phyloP scores from a whole-genome alignment of 2,888 invertebrate genomes.

The Oegoconia quadripuncta region DNA sequence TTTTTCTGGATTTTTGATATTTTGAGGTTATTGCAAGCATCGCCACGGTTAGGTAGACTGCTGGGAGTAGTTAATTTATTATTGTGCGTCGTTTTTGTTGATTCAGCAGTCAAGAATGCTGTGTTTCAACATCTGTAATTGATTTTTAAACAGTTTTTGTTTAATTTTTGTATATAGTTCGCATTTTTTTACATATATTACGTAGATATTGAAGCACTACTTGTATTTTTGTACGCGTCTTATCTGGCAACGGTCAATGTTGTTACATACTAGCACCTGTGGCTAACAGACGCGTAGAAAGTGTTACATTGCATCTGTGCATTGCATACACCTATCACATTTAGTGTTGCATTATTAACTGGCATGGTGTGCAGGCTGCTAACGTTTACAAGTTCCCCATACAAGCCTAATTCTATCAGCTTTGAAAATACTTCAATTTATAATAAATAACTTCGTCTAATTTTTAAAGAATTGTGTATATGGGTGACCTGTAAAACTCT shows the following conservation, averaged over 20 bases:
- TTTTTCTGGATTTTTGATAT: too few species aligned
- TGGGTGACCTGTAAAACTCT: too few species aligned
- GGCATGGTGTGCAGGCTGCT: constrained; percentile 32
- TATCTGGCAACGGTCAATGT: background rate
- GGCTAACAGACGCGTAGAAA: constrained; percentile 3
- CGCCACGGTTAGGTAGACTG: too few species aligned
- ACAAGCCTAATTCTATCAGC: constrained; percentile 3
- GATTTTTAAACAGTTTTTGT: too few species aligned
- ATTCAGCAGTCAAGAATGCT: too few species aligned
- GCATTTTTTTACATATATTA: too few species aligned
- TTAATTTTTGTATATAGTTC: too few species aligned
- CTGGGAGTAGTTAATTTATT: too few species aligned
- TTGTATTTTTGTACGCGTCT: background rate
- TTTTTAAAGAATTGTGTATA: too few species aligned
- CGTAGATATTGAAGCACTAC: background rate
- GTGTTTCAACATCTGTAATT: too few species aligned
- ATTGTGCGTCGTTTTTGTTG: too few species aligned
- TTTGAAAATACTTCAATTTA: constrained; percentile 16
- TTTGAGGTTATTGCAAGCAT: too few species aligned
- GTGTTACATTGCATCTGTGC: constrained; percentile 19
- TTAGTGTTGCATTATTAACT: constrained; percentile 16
- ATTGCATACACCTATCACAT: constrained; percentile 2
- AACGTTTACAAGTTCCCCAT: constrained; percentile 17
- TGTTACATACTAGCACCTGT: background rate
- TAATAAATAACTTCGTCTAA: background rate